phyloP scores from a whole-genome alignment of 2,888 invertebrate genomes.

The Noctuana brunneofusca region DNA sequence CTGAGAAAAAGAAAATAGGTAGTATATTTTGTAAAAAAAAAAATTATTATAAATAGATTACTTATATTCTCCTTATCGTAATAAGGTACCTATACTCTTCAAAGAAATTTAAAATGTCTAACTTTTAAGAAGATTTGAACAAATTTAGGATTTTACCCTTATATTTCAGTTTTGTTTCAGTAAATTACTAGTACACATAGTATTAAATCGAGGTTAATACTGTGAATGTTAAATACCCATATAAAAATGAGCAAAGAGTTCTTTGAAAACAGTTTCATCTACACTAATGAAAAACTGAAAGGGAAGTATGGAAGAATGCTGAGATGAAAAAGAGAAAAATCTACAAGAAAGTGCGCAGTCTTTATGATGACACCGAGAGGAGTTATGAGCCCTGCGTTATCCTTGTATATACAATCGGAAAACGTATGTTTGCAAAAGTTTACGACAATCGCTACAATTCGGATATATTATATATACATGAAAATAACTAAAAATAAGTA shows the following conservation, averaged over 20 bases:
- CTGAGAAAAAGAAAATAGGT: constrained; percentile 20
- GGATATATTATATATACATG: too few species aligned
- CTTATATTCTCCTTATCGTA: too few species aligned
- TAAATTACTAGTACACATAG: too few species aligned
- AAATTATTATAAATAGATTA: not conserved
- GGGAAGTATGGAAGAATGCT: not conserved
- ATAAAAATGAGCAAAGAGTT: not conserved
- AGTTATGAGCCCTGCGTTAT: constrained; percentile 4
- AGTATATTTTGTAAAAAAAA: constrained; percentile 6
- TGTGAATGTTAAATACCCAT: not conserved
- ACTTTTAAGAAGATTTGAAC: too few species aligned
- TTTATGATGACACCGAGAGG: constrained; percentile 5
- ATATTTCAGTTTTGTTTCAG: too few species aligned
- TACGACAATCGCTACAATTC: too few species aligned
- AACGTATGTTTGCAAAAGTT: too few species aligned
- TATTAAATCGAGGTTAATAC: not conserved
- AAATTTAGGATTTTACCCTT: too few species aligned
- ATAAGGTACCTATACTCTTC: too few species aligned
- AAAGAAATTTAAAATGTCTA: too few species aligned
- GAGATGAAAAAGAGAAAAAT: not conserved
- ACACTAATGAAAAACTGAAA: not conserved
- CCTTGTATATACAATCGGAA: not conserved
- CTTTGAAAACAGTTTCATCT: not conserved
- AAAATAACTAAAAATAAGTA: too few species aligned
- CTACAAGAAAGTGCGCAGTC: not conserved